Conservation (phyloP, 2,113 vertebrate genomes). For the Triplophysa tibetana region DNA sequence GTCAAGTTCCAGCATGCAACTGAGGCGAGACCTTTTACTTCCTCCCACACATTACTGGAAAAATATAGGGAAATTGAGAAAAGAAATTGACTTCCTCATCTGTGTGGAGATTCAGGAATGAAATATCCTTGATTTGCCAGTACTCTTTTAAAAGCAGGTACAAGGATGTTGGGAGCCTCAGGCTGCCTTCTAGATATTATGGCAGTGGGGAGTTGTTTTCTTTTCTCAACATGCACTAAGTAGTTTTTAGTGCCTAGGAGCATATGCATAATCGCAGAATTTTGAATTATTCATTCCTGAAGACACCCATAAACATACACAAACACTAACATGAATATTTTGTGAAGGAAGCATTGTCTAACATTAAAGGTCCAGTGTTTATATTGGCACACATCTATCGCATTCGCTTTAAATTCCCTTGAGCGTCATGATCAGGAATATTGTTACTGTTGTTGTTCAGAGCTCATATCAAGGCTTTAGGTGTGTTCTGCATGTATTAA, state of each 20-base stretch:
- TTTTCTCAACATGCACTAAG: neutral
- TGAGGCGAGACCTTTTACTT: neutral
- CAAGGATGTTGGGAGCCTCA: slow-evolving; percentile 11
- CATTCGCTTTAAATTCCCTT: neutral
- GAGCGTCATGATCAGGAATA: neutral
- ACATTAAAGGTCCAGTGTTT: neutral
- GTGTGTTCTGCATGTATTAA: too few species aligned
- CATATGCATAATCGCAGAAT: neutral
- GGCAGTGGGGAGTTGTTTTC: neutral
- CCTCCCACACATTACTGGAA: slow-evolving; percentile 8
- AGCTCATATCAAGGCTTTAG: too few species aligned
- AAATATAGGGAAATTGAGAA: neutral
- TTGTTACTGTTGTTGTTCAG: neutral
- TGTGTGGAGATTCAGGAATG: slow-evolving; percentile 20
- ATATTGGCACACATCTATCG: neutral
- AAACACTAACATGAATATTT: neutral
- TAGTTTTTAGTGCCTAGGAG: neutral
- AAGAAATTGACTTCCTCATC: slow-evolving; percentile 25
- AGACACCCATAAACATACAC: neutral
- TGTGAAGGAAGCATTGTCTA: slow-evolving; percentile 1
- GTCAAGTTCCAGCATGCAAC: too few species aligned
- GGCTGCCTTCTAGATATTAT: slow-evolving; percentile 13
- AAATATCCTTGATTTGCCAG: neutral
- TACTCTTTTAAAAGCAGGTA: neutral
- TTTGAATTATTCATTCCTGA: neutral